Conservation (phyloP, 1,140 invertebrate genomes). For the Papilio polyxenes region DNA sequence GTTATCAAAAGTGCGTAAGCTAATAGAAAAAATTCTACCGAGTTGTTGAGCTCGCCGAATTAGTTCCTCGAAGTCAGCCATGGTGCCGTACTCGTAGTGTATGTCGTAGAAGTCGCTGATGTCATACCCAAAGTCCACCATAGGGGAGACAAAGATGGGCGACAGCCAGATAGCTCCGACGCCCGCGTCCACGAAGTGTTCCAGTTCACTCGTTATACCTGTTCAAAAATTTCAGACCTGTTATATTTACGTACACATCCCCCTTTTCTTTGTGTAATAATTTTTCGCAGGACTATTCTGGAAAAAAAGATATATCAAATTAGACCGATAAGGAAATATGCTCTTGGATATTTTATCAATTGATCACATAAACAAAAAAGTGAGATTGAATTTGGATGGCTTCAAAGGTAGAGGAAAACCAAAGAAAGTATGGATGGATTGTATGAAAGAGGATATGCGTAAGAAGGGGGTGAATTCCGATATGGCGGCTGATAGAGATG, state of each 20-base stretch:
- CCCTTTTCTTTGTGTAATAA: no score
- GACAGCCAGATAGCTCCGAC: constrained; percentile 83
- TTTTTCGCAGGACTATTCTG: no score
- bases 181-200: constrained; percentile 57
- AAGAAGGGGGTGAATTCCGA: no score
- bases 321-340: no score
- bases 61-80: constrained; percentile 85
- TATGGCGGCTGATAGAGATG: no score
- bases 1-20: neutral
- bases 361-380: no score
- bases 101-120: constrained; percentile 86
- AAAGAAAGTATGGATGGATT: no score
- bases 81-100: constrained; percentile 84
- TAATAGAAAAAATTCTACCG: constrained; percentile 46
- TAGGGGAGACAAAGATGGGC: constrained; percentile 84
- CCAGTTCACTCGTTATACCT: constrained; percentile 45
- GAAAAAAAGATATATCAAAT: no score
- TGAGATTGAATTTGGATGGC: no score
- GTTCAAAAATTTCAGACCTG: neutral
- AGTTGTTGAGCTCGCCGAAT: constrained; percentile 80
- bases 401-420: no score
- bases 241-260: neutral
- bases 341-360: no score
- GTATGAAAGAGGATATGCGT: no score
- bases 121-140: constrained; percentile 86